phyloP scores from a whole-genome alignment of 2,888 invertebrate genomes.

The Thecophora atra region DNA sequence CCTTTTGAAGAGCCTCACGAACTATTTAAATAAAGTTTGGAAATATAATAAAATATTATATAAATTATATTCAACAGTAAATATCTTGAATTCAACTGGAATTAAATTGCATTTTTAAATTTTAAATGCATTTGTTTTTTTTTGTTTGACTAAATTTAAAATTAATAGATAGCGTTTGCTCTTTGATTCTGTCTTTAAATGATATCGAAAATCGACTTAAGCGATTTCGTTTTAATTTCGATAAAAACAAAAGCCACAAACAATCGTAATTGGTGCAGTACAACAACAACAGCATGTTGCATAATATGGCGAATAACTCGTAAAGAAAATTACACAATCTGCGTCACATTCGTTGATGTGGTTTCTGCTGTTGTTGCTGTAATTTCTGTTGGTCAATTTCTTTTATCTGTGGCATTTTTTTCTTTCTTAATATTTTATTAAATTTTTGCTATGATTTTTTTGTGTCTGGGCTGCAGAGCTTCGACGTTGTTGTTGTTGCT shows the following conservation, averaged over 20 bases:
- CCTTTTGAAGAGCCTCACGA: too few relatives aligned
- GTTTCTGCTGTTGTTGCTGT: conserved; percentile 1
- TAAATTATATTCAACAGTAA: too few relatives aligned
- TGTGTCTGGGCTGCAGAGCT: neutral
- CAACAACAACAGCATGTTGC: conserved; percentile 13
- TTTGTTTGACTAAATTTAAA: too few relatives aligned
- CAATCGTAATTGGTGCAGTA: neutral
- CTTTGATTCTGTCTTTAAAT: too few relatives aligned
- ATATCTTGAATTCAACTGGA: too few relatives aligned
- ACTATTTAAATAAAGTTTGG: too few relatives aligned
- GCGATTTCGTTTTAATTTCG: too few relatives aligned
- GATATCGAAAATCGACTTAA: too few relatives aligned
- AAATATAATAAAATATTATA: too few relatives aligned
- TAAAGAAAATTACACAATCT: conserved; percentile 26
- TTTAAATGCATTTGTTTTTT: too few relatives aligned
- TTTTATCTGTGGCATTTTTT: conserved; percentile 12
- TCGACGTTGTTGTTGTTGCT: neutral
- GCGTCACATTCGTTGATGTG: conserved; percentile 15
- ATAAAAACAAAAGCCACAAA: neutral
- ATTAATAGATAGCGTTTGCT: too few relatives aligned
- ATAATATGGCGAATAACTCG: conserved; percentile 7
- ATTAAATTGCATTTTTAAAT: too few relatives aligned
- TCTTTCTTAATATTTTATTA: neutral
- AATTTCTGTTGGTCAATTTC: conserved; percentile 26
- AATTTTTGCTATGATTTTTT: neutral